Percentiles rank a stretch among this genome's conserved stretches.
Evolutionary conservation across 2,797 vertebrate species (phyloP).

Genomic region (Chelon auratus): DNA sequence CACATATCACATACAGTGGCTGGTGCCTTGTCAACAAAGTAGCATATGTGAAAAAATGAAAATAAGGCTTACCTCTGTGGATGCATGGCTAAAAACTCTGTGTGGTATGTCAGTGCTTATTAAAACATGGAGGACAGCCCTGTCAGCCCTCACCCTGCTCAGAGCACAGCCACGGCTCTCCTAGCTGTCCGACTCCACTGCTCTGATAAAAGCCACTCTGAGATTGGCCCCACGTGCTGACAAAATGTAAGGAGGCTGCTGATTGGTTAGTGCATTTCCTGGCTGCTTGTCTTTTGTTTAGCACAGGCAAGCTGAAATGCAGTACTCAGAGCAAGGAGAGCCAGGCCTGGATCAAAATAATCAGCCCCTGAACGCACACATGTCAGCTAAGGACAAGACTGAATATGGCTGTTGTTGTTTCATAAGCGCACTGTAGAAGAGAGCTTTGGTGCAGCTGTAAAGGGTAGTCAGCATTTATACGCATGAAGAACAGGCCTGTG

Average conservation of each 20-base stretch:
- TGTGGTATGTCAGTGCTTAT: constrained; percentile 99
- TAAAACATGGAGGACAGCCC: constrained; percentile 99
- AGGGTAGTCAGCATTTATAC: constrained; percentile 23
- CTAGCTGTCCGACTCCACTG: constrained; percentile 92
- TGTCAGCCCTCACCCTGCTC: constrained; percentile 95
- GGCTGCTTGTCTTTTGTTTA: constrained; percentile 99
- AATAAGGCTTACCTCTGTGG: constrained; percentile 99
- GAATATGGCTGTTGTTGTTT: constrained; percentile 18
- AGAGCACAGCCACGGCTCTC: constrained; percentile 96
- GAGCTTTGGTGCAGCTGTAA: constrained; percentile 7
- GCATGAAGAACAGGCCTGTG: constrained; percentile 43
- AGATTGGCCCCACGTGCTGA: constrained; percentile 88
- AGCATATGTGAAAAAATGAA: constrained; percentile 89
- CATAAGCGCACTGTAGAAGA: constrained; percentile 1
- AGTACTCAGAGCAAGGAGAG: constrained; percentile 84
- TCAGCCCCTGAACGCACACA: constrained; percentile 26
- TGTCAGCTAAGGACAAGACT: constrained; percentile 11
- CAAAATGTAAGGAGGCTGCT: constrained; percentile 90
- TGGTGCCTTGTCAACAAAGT: constrained; percentile 69
- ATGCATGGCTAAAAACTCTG: constrained; percentile 99
- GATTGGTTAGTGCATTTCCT: constrained; percentile 98
- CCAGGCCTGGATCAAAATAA: constrained; percentile 84
- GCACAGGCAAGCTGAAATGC: constrained; percentile 89
- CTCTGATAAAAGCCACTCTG: constrained; percentile 88
- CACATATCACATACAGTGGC: constrained; percentile 71